phyloP scores from a whole-genome alignment of 2,797 vertebrate species.

The Pyrocephalus nanus region DNA sequence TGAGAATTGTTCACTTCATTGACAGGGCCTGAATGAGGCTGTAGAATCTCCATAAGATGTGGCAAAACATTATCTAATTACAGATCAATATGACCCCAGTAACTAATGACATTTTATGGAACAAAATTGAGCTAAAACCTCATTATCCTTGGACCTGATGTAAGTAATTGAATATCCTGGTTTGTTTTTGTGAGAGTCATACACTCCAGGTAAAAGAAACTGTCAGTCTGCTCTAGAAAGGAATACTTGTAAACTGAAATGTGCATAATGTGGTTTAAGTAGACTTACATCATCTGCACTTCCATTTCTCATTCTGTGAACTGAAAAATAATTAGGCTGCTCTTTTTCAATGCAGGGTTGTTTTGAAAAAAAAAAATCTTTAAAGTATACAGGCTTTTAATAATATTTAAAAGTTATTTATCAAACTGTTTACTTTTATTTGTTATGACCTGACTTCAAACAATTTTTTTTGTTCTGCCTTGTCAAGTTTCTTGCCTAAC shows the following conservation, averaged over 20 bases:
- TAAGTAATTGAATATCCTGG: conserved; percentile 27
- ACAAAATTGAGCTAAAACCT: conserved; percentile 34
- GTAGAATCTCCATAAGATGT: not conserved
- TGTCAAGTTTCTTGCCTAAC: not conserved
- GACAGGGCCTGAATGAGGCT: not conserved
- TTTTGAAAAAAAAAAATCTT: not conserved
- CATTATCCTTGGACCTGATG: not conserved
- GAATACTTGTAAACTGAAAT: not conserved
- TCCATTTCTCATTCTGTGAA: not conserved
- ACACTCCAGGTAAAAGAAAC: not conserved
- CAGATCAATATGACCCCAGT: not conserved
- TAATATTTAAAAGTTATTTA: not conserved
- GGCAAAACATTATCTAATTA: conserved; percentile 14
- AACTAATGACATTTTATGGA: conserved; percentile 30
- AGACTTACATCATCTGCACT: not conserved
- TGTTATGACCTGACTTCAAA: not conserved
- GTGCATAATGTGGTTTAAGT: not conserved
- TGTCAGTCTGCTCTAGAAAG: not conserved
- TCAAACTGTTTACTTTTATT: not conserved
- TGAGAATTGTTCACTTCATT: not conserved
- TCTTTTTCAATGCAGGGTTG: not conserved
- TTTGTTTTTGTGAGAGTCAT: not conserved
- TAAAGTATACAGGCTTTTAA: not conserved
- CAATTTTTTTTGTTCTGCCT: not conserved
- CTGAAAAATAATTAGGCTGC: not conserved